A percentile compares a stretch with the other conserved stretches of the same genome.
Evolutionary conservation across 2,797 vertebrate species (phyloP).

Genomic region (Myotis planiceps): DNA sequence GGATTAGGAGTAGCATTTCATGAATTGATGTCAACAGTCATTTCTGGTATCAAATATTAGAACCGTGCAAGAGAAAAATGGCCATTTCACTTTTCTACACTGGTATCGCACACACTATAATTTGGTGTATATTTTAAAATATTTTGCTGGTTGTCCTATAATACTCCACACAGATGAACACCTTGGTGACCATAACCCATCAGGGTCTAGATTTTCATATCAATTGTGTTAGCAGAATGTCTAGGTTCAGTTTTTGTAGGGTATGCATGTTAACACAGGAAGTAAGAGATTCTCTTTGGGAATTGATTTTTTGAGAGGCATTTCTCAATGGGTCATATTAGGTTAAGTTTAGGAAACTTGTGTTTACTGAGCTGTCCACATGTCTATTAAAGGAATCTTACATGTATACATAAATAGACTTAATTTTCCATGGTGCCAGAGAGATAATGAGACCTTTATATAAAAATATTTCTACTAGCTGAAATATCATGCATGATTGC

Average conservation of each 20-base stretch:
- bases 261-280: background rate
- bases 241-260: background rate
- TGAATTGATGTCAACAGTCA: background rate
- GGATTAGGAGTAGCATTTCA: background rate
- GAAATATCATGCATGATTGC: constrained; percentile 72
- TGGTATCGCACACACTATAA: background rate
- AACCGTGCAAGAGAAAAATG: background rate
- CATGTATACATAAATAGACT: constrained; percentile 80
- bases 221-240: background rate
- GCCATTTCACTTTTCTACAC: background rate
- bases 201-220: background rate
- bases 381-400: constrained; percentile 83
- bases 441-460: constrained; percentile 81
- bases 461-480: constrained; percentile 82
- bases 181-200: background rate
- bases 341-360: constrained; percentile 79
- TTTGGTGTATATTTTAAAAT: background rate
- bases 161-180: background rate
- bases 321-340: constrained; percentile 77
- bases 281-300: background rate
- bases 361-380: constrained; percentile 76
- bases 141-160: background rate
- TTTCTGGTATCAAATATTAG: constrained; percentile 21
- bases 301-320: constrained; percentile 54
- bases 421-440: constrained; percentile 73